Evolutionary conservation across 2,113 vertebrate genomes (phyloP), one percentile per base, ranked within the genome.

Genomic region (Amazona guildingii): DNA sequence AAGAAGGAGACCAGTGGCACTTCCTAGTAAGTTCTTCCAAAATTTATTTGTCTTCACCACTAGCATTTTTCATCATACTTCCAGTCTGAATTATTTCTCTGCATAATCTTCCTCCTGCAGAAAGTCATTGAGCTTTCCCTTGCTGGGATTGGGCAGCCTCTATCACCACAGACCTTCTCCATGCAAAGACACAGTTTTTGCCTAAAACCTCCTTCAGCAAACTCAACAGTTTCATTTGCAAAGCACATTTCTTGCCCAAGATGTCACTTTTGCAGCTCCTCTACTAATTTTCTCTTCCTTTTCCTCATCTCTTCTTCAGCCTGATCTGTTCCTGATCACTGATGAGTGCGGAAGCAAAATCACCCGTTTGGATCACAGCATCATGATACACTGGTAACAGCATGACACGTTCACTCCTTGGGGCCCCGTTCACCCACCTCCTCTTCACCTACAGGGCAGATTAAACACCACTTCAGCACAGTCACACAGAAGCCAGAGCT

Each of bases 351-450:
- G 68, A 81, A 74, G 14, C 17, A 44, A 57, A 37, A 35, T 11
- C 20, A 69, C 10, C 17, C n/a, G 2, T 63, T 51, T 31, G 23
- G 24, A 67, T 64, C 39, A 70, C 24, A 33, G 17, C 9, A 16
- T n/a, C 68, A 37, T 0, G 0, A 7, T 37, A 19, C 19, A 18
- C 11, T 31, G 25, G 8, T 78, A 39, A 44, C 6, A 28, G 17
- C 1, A 1, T 11, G 46, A 82, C 17, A 13, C 3, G 0, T 37
- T 37, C 10, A 13, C 31, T 67, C 11, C 51, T 37, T 52, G 31
- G 37, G 19, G 11, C 78, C 21, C 17, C 14, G 6, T 70, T 74
- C 61, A 66, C n/a, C 31, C 17, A 49, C 18, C 8, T 86, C 18
- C 41, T 52, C 55, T 44, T 94, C 0, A 0, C 18, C 66, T 81